Evolutionary conservation across 2,888 invertebrate genomes (phyloP).

Genomic region (Oeneis ivallda): DNA sequence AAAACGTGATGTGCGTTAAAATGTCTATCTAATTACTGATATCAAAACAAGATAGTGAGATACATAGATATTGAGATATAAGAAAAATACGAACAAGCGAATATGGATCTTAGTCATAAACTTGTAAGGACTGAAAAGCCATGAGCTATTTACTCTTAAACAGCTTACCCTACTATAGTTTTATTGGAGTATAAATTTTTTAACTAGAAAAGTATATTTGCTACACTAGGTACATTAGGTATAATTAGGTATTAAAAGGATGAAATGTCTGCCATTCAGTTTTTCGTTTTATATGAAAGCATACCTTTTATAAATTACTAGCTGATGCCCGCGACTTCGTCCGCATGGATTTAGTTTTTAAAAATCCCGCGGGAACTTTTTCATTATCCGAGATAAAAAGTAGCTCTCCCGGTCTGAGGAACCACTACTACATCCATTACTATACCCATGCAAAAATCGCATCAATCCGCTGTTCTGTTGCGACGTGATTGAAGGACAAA

Average conservation of each 20-base stretch:
- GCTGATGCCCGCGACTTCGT: too few species aligned
- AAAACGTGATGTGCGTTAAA: constrained; percentile 36
- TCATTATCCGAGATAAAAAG: too few species aligned
- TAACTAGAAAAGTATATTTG: background rate
- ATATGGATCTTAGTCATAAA: background rate
- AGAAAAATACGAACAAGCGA: background rate
- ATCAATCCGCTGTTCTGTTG: too few species aligned
- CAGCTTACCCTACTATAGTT: background rate
- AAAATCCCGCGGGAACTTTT: too few species aligned
- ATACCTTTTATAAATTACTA: too few species aligned
- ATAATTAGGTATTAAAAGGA: background rate
- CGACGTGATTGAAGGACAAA: too few species aligned
- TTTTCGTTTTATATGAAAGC: too few species aligned
- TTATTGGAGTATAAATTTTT: constrained; percentile 8
- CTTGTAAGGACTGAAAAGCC: background rate
- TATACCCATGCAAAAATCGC: too few species aligned
- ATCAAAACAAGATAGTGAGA: constrained; percentile 30
- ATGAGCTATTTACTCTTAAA: background rate
- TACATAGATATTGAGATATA: constrained; percentile 12
- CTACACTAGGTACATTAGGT: background rate
- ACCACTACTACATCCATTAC: too few species aligned
- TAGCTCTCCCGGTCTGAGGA: too few species aligned
- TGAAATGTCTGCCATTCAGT: too few species aligned
- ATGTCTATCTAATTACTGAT: constrained; percentile 36
- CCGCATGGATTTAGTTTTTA: too few species aligned